Base-by-base conservation (phyloP, 37 sponge, comb jelly and placozoan genomes). In the Spongilla lacustris region DNA sequence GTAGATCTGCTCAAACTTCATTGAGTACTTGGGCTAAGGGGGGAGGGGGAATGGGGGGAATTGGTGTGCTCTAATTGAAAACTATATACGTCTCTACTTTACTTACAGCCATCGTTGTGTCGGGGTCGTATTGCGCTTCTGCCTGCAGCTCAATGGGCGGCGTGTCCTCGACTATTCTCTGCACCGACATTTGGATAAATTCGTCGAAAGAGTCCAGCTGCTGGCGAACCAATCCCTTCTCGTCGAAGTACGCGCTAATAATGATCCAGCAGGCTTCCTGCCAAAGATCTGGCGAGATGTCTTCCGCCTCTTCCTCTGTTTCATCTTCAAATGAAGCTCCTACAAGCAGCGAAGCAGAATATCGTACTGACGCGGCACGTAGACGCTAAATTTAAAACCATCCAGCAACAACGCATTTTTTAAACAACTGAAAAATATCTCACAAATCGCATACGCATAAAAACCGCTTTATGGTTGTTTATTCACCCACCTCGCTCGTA, bases 1-100 rank as follows among this genome's bases (percentile, higher is more conserved):
- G 91, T 99, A 99, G 86, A 99, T 99, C 96, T 99, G 99, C 83
- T 97, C 99, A 91, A 99, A 99, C 92, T 99, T 99, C 75, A 99
- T 87, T 1, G 90, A 92, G 80, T 97, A 97, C 58, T 92, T 94
- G 12, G 98, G 95, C 93, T 94, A 58, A 50, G 73, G 38, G 35
- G 31, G 78, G 21, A 50, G 58, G 2, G 27, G 19, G 6, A 79
- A 32, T 41, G 3, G 3, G 3, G 6, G 6, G 6, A 41, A 41
- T 6, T 3, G 41, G 31, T 5, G 37, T 36, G 78, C 58, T 58
- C 36, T 27, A 35, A 77, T 35, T 34, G 36, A 41, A 73, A 73
- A 23, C 21, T 21, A n/a, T n/a, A n/a, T 0, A 17, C 17, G 17
- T 10, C 30, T 21, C 4, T 6, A 0, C 17, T 34, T 21, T 12